These are phyloP conservation scores for Hippocampus barbouri DNA, from an alignment of 2,113 vertebrate species.

Conservation along the genomic window DNA sequence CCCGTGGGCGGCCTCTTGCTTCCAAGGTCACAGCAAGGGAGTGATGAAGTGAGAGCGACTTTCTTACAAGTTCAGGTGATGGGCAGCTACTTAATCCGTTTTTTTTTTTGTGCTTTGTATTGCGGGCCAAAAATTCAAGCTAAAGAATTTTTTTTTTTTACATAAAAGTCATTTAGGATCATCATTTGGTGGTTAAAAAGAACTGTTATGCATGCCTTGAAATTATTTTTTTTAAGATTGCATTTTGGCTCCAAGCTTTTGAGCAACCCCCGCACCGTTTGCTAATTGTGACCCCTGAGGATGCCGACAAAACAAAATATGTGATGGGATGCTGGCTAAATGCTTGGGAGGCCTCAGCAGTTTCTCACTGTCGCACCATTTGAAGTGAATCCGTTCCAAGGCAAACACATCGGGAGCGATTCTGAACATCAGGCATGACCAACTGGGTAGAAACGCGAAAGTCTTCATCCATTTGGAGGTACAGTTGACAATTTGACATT, in stretches of 20 bases:
- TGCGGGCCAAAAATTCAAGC: too few relatives aligned
- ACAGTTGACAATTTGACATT: too few relatives aligned
- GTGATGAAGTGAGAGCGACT: neutral
- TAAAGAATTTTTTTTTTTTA: too few relatives aligned
- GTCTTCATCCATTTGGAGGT: too few relatives aligned
- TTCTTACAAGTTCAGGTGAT: too few relatives aligned
- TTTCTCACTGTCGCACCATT: too few relatives aligned
- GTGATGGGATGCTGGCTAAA: neutral
- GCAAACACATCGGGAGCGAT: neutral
- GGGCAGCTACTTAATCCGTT: too few relatives aligned
- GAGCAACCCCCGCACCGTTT: too few relatives aligned
- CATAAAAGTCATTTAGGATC: too few relatives aligned
- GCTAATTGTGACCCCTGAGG: neutral
- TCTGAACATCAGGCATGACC: too few relatives aligned
- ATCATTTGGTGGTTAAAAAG: too few relatives aligned
- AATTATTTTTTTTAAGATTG: neutral
- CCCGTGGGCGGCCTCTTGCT: constrained; percentile 61
- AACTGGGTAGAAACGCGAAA: neutral
- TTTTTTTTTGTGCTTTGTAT: too few relatives aligned
- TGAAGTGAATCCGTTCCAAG: neutral
- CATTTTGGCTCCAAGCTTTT: neutral
- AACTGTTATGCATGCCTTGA: neutral
- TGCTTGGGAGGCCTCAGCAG: neutral
- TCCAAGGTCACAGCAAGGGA: constrained; percentile 56
- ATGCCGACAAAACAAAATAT: neutral